Evolutionary conservation across 2,113 vertebrate species (phyloP), one percentile per base, ranked within the genome.

Genomic region (Podocnemis expansa): DNA sequence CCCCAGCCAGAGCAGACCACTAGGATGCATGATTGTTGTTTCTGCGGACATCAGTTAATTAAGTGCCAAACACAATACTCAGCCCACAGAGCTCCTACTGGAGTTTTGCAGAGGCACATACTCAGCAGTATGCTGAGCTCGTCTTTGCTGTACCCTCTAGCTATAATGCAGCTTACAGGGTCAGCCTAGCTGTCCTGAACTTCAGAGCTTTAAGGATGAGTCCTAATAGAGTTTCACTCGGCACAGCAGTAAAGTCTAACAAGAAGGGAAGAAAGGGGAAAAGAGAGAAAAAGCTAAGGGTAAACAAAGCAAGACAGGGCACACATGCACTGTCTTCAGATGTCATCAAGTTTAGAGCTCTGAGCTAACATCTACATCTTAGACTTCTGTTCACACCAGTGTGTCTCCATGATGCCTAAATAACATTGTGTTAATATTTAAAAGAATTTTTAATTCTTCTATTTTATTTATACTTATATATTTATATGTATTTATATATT

Each of bases 371-470:
- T 24, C 10, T 16, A 75, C 34, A n/a, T 75, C 51, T 87, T 24
- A 78, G 63, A 38, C n/a, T 9, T n/a, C 34, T 70, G 38, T 70
- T 70, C n/a, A 38, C 19, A 38, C n/a, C n/a, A 38, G 63, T 84
- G 27, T 45, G 47, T 82, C 78, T 89, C 54, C 51, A n/a, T 87
- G 82, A 94, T 86, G 90, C 80, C 75, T 63, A 60, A 93, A 95
- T 95, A 96, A 95, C 54, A 54, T 21, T 78, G 54, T 24, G 8
- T 86, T 95, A 27, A 58, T 27, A 82, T 78, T 76, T 94, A 97
- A 89, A 27, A 93, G 82, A 84, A 38, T 80, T 81, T 38, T n/a
- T n/a, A n/a, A n/a, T n/a, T n/a, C n/a, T n/a, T n/a, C n/a, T n/a
- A n/a, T n/a, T n/a, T n/a, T n/a, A n/a, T n/a, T n/a, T n/a, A n/a